Conservation (phyloP, 2,797 vertebrate species). For the Enteromius thamalakanensis region DNA sequence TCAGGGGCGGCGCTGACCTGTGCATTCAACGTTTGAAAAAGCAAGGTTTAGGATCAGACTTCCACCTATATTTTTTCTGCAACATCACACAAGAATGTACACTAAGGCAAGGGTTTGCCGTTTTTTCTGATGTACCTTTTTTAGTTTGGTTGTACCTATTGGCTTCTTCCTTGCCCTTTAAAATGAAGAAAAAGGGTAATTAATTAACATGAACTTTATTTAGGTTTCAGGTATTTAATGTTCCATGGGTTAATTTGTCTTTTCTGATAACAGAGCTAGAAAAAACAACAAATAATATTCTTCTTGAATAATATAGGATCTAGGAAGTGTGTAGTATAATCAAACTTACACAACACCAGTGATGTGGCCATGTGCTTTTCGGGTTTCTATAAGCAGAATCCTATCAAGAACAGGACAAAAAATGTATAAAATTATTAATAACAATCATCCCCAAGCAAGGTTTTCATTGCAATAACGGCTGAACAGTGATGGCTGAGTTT, state of each 20-base stretch:
- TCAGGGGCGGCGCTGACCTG: slow-evolving; percentile 13
- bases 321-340: neutral
- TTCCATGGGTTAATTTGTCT: neutral
- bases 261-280: neutral
- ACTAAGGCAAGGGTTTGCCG: too few relatives aligned
- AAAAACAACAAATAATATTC: neutral
- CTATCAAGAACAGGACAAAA: slow-evolving; percentile 23
- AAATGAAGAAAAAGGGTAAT: neutral
- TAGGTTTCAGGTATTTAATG: neutral
- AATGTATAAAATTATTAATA: neutral
- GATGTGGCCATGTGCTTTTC: slow-evolving; percentile 56
- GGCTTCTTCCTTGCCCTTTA: slow-evolving; percentile 53
- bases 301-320: neutral
- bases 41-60: neutral
- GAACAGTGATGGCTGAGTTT: neutral
- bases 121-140: slow-evolving; percentile 40
- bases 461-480: neutral
- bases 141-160: slow-evolving; percentile 9
- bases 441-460: neutral
- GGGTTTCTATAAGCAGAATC: slow-evolving; percentile 58
- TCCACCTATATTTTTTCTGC: neutral
- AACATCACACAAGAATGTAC: neutral
- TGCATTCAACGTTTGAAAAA: slow-evolving; percentile 2
- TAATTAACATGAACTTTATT: neutral
- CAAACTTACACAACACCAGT: slow-evolving; percentile 57